Conservation (phyloP, 2,888 invertebrate genomes). For the Xestia c-nigrum region DNA sequence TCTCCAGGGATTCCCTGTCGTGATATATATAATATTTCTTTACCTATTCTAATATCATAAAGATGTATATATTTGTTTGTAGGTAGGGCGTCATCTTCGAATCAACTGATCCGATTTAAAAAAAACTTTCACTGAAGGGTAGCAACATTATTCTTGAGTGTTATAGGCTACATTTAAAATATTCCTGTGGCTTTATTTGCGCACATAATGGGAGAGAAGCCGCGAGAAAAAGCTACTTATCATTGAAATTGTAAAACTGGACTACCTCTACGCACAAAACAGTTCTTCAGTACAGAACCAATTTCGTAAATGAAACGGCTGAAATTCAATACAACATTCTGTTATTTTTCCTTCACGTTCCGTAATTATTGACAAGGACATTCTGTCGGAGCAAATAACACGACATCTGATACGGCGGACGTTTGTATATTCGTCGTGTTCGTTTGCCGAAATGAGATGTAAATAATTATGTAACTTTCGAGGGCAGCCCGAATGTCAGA, state of each 20-base stretch:
- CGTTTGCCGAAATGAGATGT: constrained; percentile 21
- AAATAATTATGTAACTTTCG: constrained; percentile 41
- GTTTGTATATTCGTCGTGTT: constrained; percentile 17
- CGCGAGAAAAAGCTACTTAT: neutral
- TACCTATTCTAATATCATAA: too few species aligned
- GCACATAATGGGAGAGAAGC: too few species aligned
- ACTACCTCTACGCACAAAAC: neutral
- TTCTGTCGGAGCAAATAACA: constrained; percentile 21
- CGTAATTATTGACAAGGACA: constrained; percentile 33
- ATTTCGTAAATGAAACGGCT: neutral
- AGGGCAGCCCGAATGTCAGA: constrained; percentile 21
- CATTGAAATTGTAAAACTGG: neutral
- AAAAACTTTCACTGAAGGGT: too few species aligned
- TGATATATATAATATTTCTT: too few species aligned
- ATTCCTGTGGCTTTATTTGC: too few species aligned
- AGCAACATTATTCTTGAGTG: too few species aligned
- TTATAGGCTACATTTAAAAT: too few species aligned
- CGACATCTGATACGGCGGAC: constrained; percentile 25
- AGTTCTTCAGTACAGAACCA: neutral
- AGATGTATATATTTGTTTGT: too few species aligned
- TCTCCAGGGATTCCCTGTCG: too few species aligned
- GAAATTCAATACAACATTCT: constrained; percentile 4
- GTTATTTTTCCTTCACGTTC: constrained; percentile 1
- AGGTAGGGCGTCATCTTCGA: too few species aligned
- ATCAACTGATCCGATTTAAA: too few species aligned